Base-by-base conservation (phyloP, 2,113 vertebrate genomes). In the Plestiodon gilberti region DNA sequence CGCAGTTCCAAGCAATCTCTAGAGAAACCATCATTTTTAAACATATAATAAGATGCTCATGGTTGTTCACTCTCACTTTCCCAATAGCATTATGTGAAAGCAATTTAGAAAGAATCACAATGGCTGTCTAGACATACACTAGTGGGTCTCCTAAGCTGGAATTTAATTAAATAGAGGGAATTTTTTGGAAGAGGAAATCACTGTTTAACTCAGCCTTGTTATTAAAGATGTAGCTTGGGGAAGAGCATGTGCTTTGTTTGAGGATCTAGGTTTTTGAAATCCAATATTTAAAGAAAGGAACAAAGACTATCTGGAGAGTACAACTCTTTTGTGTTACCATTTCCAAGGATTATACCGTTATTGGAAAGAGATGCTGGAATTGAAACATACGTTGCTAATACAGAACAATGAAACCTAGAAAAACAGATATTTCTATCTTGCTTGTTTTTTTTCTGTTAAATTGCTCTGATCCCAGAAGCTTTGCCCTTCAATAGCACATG, bases 141-240 rank as follows among this genome's bases (percentile, higher is more conserved):
- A 48, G 83, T 78, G n/a, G 75, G 77, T 85, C 43, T 77, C 83
- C 48, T 9, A 69, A 85, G 61, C n/a, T 85, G 74, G 83, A 85
- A 85, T 85, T 85, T 85, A 85, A 85, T 85, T 85, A 69, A 85
- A 55, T 57, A 28, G 18, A 52, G 11, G 10, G 61, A 77, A 78
- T 85, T 85, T 33, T 61, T 78, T 69, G 74, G 74, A 78, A 85
- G 71, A 84, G 83, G 62, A 84, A 84, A 78, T 85, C 74, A 69
- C 43, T 78, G 48, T 67, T 78, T 85, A 28, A 78, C 15, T 77
- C 33, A 30, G 33, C 23, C 40, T 85, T 84, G 40, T 77, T 85
- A 85, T 78, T 85, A 85, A 77, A 85, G 83, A 78, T 69, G 48
- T 77, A 43, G 61, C 48, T 81, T 62, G 57, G 80, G 52, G 64